A percentile compares a stretch with the other conserved stretches of the same genome.
Evolutionary conservation across 2,797 vertebrate genomes (phyloP).

Genomic region (Odontamblyopus lacepedii): DNA sequence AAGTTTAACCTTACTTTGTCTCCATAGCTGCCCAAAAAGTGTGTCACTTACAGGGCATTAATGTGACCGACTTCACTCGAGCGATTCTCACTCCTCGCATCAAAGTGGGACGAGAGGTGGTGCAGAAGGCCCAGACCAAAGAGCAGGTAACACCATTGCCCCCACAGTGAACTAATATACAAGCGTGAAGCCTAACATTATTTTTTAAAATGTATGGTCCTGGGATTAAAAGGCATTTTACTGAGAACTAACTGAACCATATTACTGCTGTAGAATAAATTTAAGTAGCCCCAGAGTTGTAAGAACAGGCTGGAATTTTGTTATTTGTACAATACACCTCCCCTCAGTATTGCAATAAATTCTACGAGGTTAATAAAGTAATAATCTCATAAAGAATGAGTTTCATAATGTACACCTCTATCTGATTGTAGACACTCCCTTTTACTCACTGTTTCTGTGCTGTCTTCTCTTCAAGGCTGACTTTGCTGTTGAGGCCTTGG

Average conservation of each 20-base stretch:
- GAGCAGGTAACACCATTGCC: slow-evolving; percentile 84
- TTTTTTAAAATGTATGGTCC: no score
- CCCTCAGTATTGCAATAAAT: background rate
- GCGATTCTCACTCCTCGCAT: slow-evolving; percentile 95
- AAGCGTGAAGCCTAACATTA: background rate
- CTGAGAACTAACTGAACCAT: background rate
- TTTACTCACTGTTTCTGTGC: background rate
- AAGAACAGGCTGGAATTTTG: background rate
- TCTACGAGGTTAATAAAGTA: background rate
- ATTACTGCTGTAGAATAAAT: background rate
- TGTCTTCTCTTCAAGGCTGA: slow-evolving; percentile 81
- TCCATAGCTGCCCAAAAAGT: slow-evolving; percentile 93
- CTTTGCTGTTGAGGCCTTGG: slow-evolving; percentile 92
- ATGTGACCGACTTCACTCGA: slow-evolving; percentile 96
- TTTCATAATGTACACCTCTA: background rate
- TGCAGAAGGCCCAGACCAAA: slow-evolving; percentile 98
- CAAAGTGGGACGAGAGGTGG: slow-evolving; percentile 95
- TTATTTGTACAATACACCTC: background rate
- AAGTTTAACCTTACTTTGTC: background rate
- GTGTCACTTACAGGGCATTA: slow-evolving; percentile 95
- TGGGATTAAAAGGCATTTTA: background rate
- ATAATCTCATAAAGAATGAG: background rate
- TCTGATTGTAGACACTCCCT: background rate
- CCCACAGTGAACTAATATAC: background rate
- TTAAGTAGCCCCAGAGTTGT: no score